Conservation (phyloP, 2,113 vertebrate genomes). For the Cryptomyrus ogoouensis region DNA sequence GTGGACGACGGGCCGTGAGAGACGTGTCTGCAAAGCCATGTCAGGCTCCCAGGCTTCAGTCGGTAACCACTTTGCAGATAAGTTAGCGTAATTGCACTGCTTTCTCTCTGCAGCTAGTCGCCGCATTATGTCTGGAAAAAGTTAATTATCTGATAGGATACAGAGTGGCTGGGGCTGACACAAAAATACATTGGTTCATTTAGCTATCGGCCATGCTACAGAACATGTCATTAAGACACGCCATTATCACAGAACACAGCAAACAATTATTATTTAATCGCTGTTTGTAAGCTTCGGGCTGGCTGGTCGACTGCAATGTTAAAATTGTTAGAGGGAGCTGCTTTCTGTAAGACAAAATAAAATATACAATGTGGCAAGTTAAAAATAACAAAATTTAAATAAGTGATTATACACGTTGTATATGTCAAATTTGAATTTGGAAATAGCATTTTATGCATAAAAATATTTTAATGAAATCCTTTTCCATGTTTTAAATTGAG, state of each 20-base stretch:
- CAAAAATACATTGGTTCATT: slow-evolving; percentile 60
- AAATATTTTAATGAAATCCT: not conserved
- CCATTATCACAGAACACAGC: slow-evolving; percentile 50
- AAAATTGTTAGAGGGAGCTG: not conserved
- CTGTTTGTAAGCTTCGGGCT: slow-evolving; percentile 35
- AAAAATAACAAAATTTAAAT: not conserved
- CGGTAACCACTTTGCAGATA: slow-evolving; percentile 51
- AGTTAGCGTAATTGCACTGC: slow-evolving; percentile 57
- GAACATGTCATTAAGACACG: slow-evolving; percentile 64
- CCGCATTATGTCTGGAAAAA: slow-evolving; percentile 66
- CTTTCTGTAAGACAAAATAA: not conserved
- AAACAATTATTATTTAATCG: slow-evolving; percentile 52
- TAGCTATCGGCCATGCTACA: slow-evolving; percentile 64
- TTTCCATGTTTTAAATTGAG: not conserved
- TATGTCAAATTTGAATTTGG: not conserved
- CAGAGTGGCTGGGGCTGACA: slow-evolving; percentile 60
- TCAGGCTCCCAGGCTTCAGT: slow-evolving; percentile 28
- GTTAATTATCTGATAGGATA: slow-evolving; percentile 82
- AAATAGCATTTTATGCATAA: not conserved
- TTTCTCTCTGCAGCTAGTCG: slow-evolving; percentile 50
- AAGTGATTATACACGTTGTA: not conserved
- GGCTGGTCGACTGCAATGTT: slow-evolving; percentile 4
- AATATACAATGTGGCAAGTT: not conserved
- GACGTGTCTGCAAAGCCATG: not conserved
- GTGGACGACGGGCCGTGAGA: not conserved